Evolutionary conservation across 2,888 invertebrate species (phyloP).

Genomic region (Drosophila greeni): DNA sequence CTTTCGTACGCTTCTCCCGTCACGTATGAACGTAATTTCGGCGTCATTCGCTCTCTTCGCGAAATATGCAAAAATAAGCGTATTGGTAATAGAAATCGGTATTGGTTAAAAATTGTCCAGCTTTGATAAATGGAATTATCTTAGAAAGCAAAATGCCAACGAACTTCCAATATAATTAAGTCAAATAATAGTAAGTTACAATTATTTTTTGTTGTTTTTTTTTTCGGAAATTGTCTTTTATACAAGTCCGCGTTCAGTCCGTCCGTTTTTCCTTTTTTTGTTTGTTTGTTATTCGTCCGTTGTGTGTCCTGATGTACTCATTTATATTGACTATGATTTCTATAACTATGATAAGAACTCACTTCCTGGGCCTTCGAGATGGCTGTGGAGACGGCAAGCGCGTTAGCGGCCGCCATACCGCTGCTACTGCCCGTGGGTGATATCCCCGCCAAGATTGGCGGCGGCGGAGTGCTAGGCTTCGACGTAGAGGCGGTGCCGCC

Average conservation of each 20-base stretch:
- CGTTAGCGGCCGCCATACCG: slow-evolving; percentile 55
- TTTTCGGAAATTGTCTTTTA: slow-evolving; percentile 51
- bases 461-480: slow-evolving; percentile 65
- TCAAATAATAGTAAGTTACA: slow-evolving; percentile 26
- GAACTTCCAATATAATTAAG: slow-evolving; percentile 31
- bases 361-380: slow-evolving; percentile 79
- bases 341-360: slow-evolving; percentile 78
- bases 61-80: slow-evolving; percentile 66
- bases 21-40: slow-evolving; percentile 7
- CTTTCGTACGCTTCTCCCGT: slow-evolving; percentile 24
- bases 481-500: slow-evolving; percentile 71
- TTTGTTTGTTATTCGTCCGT: slow-evolving; percentile 11
- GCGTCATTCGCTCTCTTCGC: slow-evolving; percentile 41
- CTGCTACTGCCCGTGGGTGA: slow-evolving; percentile 69
- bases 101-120: slow-evolving; percentile 37
- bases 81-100: slow-evolving; percentile 52
- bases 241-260: slow-evolving; percentile 55
- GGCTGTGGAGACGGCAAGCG: slow-evolving; percentile 80
- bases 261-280: neutral
- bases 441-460: slow-evolving; percentile 59
- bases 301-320: slow-evolving; percentile 51
- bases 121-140: slow-evolving; percentile 66
- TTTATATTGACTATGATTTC: slow-evolving; percentile 78
- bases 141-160: slow-evolving; percentile 58
- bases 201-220: slow-evolving; percentile 5